Percentiles rank a stretch among this genome's conserved stretches.
These are phyloP conservation scores for Acrobasis repandana DNA, from an alignment of 2,888 invertebrate genomes.

Conservation along the genomic window DNA sequence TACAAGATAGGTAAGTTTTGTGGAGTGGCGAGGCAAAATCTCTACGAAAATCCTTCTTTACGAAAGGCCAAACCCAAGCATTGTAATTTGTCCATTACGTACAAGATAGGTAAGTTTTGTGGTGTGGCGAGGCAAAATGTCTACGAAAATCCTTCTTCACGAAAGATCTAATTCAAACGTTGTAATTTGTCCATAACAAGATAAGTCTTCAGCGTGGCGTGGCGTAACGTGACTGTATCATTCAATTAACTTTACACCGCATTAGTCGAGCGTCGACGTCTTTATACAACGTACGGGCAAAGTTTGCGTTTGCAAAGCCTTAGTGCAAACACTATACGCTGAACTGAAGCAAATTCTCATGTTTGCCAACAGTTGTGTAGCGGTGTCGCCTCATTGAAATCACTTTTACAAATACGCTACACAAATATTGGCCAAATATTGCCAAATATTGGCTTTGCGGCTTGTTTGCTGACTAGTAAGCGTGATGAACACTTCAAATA, in stretches of 20 bases:
- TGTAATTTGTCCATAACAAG: too few species aligned
- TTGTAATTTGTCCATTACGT: too few species aligned
- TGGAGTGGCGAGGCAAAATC: too few species aligned
- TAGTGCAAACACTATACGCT: constrained; percentile 59
- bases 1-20: too few species aligned
- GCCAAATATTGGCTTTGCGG: constrained; percentile 40
- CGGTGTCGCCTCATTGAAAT: constrained; percentile 45
- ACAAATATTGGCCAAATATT: constrained; percentile 50
- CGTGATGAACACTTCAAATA: constrained; percentile 2
- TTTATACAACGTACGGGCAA: constrained; percentile 52
- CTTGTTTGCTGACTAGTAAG: constrained; percentile 16
- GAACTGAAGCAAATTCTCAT: constrained; percentile 67
- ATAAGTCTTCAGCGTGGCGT: too few species aligned
- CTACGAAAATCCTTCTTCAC: too few species aligned
- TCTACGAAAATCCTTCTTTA: too few species aligned
- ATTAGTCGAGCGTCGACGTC: constrained; percentile 51
- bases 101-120: too few species aligned
- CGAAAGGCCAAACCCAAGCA: too few species aligned
- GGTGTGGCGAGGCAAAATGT: too few species aligned
- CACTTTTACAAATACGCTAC: constrained; percentile 53
- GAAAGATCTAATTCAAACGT: too few species aligned
- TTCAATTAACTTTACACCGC: constrained; percentile 60
- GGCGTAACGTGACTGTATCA: constrained; percentile 25
- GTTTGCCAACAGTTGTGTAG: constrained; percentile 46
- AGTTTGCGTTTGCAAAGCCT: constrained; percentile 61